Percentiles rank a stretch among this genome's conserved stretches.
Conservation (phyloP, 1,140 invertebrate genomes). For the Drosophila lini region DNA sequence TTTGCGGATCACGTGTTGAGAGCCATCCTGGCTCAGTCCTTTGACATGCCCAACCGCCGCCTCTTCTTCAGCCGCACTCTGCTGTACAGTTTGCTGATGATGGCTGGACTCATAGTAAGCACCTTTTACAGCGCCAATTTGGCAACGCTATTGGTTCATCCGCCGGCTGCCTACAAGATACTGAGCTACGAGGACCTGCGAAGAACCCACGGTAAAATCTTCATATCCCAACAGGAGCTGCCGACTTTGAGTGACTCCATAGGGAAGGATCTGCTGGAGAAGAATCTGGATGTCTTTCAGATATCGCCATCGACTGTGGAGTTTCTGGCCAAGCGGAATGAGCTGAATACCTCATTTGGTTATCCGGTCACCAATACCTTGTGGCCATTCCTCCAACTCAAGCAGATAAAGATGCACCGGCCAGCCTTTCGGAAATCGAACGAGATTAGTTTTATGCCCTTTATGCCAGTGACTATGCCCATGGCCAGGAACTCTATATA, state of each 20-base stretch:
- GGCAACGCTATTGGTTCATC: constrained; percentile 49
- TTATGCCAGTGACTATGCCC: constrained; percentile 34
- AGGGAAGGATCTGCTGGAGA: background rate
- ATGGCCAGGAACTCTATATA: constrained; percentile 50
- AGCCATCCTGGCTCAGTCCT: constrained; percentile 40
- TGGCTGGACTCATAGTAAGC: constrained; percentile 28
- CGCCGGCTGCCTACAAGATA: constrained; percentile 15
- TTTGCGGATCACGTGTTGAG: constrained; percentile 42
- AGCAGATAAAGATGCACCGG: constrained; percentile 27
- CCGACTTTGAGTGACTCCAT: background rate
- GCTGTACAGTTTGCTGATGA: constrained; percentile 32
- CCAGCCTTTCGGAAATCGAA: constrained; percentile 48
- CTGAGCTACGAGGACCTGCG: constrained; percentile 47
- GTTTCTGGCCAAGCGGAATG: constrained; percentile 27
- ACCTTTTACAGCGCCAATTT: constrained; percentile 49
- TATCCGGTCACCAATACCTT: constrained; percentile 62
- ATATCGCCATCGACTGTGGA: constrained; percentile 13
- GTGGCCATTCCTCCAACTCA: constrained; percentile 52
- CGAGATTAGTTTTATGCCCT: constrained; percentile 32
- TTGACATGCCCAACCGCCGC: constrained; percentile 22
- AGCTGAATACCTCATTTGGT: constrained; percentile 48
- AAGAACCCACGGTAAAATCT: constrained; percentile 4
- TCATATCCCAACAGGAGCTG: constrained; percentile 27
- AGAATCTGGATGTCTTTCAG: constrained; percentile 29
- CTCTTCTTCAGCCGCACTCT: background rate